Percentiles rank a stretch among this genome's conserved stretches.
phyloP scores from a whole-genome alignment of 2,888 invertebrate species.

The Acronicta alni region DNA sequence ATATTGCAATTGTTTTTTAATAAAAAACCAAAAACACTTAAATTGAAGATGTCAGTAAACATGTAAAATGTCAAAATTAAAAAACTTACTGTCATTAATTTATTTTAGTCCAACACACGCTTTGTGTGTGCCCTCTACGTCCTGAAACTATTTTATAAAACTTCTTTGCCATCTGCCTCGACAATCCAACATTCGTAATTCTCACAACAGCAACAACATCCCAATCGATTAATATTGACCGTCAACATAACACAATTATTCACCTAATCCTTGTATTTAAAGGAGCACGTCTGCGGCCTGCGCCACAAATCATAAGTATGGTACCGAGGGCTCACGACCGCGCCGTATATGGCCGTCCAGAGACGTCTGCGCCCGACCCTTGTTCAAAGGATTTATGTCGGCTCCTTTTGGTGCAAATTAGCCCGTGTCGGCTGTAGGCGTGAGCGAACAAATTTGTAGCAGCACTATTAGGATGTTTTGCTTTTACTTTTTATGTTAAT shows the following conservation, averaged over 20 bases:
- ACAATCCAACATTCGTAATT: background rate
- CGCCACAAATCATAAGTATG: conserved; percentile 84
- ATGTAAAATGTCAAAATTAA: too few species aligned
- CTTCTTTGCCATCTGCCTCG: background rate
- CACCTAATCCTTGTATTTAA: conserved; percentile 51
- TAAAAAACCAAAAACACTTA: too few species aligned
- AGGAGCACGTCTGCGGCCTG: conserved; percentile 52
- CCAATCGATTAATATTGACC: conserved; percentile 33
- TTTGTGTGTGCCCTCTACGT: too few species aligned
- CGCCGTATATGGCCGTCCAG: conserved; percentile 78
- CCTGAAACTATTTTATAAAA: too few species aligned
- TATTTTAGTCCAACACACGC: too few species aligned
- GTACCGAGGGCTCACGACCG: conserved; percentile 80
- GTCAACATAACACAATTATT: conserved; percentile 51
- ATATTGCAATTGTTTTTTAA: too few species aligned
- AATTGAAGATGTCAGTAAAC: too few species aligned
- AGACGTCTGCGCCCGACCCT: conserved; percentile 77
- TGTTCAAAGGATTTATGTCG: conserved; percentile 83
- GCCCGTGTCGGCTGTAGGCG: conserved; percentile 81
- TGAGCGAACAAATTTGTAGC: conserved; percentile 80
- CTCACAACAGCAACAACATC: conserved; percentile 2
- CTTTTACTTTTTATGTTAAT: conserved; percentile 54
- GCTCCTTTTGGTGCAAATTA: conserved; percentile 86
- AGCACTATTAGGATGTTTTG: conserved; percentile 58
- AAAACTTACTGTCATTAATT: too few species aligned